These are phyloP conservation scores for Myzus persicae DNA, from an alignment of 1,140 invertebrate genomes.

Conservation along the genomic window DNA sequence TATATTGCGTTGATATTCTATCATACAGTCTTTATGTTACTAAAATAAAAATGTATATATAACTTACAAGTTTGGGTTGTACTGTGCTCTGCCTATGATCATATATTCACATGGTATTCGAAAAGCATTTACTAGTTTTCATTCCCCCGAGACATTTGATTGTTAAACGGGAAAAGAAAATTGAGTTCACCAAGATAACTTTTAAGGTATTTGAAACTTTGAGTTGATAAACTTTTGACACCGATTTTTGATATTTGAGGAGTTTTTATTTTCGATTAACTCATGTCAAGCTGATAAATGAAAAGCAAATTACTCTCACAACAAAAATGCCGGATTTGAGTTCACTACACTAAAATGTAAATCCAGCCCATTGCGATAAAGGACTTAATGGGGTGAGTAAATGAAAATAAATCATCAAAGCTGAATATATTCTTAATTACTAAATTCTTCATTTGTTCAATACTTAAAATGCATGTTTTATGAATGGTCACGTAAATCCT, in stretches of 20 bases:
- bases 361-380: not conserved
- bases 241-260: not conserved
- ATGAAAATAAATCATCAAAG: slow-evolving; percentile 25
- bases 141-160: not conserved
- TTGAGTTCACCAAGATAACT: slow-evolving; percentile 11
- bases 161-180: slow-evolving; percentile 7
- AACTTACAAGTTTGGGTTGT: not conserved
- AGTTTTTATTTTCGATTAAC: slow-evolving; percentile 20
- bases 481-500: slow-evolving; percentile 18
- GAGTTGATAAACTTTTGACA: slow-evolving; percentile 15
- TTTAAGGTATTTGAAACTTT: not conserved
- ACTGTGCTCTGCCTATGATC: not conserved
- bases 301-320: slow-evolving; percentile 10
- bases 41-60: not conserved
- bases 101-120: not conserved
- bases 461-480: slow-evolving; percentile 20
- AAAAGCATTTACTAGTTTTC: slow-evolving; percentile 23
- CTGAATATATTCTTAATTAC: slow-evolving; percentile 27
- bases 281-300: not conserved
- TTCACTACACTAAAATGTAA: not conserved
- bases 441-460: slow-evolving; percentile 28
- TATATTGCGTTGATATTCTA: not conserved
- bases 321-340: not conserved
- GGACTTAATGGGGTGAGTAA: slow-evolving; percentile 8
- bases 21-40: not conserved